A percentile compares a stretch with the other conserved stretches of the same genome.
phyloP scores from a whole-genome alignment of 1,140 invertebrate genomes.

The Phymorhynchus buccinoides region DNA sequence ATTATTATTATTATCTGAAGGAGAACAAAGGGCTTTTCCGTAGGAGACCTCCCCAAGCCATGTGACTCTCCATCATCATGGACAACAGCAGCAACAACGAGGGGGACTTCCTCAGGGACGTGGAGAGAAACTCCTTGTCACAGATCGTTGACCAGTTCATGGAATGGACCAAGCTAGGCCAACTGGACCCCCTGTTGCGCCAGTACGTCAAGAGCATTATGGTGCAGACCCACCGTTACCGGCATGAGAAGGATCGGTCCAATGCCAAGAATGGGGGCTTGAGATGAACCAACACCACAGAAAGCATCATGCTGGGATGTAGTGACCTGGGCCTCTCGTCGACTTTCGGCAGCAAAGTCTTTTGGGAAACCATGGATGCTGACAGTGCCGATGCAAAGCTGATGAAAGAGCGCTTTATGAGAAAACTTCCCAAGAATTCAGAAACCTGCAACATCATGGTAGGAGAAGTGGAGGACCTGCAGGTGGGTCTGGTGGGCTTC shows the following conservation, averaged over 20 bases:
- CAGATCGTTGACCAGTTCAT: slow-evolving; percentile 62
- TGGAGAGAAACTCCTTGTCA: no score
- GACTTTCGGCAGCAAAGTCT: slow-evolving; percentile 20
- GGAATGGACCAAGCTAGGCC: slow-evolving; percentile 55
- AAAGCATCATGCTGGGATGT: neutral
- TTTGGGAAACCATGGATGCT: slow-evolving; percentile 34
- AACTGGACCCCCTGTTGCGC: slow-evolving; percentile 54
- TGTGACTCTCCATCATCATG: no score
- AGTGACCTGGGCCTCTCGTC: neutral
- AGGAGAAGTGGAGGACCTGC: slow-evolving; percentile 96
- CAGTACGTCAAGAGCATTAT: slow-evolving; percentile 56
- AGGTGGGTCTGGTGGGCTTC: slow-evolving; percentile 79
- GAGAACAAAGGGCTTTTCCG: no score
- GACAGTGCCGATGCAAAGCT: slow-evolving; percentile 34
- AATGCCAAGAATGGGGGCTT: slow-evolving; percentile 42
- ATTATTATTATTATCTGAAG: no score
- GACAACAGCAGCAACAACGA: no score
- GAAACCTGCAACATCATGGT: slow-evolving; percentile 98
- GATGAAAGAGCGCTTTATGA: slow-evolving; percentile 68
- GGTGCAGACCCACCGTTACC: slow-evolving; percentile 59
- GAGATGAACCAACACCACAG: neutral
- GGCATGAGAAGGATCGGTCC: slow-evolving; percentile 53
- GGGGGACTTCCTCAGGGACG: no score
- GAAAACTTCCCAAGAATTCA: slow-evolving; percentile 93
- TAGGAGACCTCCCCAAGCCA: no score